Evolutionary conservation across 2,113 vertebrate species (phyloP).

Genomic region (Rhinoptilus africanus): DNA sequence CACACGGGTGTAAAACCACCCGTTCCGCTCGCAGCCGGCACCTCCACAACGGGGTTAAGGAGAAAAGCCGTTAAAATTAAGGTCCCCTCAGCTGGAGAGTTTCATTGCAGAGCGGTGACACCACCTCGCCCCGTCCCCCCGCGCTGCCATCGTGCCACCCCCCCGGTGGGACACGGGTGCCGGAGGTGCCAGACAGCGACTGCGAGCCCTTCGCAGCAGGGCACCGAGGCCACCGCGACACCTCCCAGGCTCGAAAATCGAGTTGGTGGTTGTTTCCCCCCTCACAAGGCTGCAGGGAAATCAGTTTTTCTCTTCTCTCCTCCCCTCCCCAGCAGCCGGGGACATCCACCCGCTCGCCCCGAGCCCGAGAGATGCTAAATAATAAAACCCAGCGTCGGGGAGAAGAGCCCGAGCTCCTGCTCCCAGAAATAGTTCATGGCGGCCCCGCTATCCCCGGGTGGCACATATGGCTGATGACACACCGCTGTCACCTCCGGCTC

Average conservation of each 20-base stretch:
- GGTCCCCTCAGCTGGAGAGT: background rate
- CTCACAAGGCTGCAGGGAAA: background rate
- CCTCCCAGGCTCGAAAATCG: background rate
- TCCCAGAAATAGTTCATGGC: background rate
- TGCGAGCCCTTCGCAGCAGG: background rate
- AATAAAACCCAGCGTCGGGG: background rate
- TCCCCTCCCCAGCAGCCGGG: background rate
- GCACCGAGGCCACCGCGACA: background rate
- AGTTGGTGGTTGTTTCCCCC: background rate
- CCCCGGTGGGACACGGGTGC: too few species aligned
- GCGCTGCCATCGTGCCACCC: too few species aligned
- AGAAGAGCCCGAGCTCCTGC: background rate
- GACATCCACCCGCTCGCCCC: background rate
- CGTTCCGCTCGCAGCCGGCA: background rate
- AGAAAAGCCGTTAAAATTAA: background rate
- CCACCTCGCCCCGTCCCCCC: background rate
- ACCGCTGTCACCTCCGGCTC: constrained; percentile 16
- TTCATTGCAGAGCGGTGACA: background rate
- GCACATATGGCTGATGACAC: constrained; percentile 15
- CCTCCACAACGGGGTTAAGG: background rate
- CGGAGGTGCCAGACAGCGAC: background rate
- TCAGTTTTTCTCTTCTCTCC: background rate
- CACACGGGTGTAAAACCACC: background rate
- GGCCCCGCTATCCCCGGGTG: background rate
- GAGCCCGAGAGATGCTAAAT: too few species aligned